Evolutionary conservation across 2,888 invertebrate genomes (phyloP).

Genomic region (Andrena praecox): DNA sequence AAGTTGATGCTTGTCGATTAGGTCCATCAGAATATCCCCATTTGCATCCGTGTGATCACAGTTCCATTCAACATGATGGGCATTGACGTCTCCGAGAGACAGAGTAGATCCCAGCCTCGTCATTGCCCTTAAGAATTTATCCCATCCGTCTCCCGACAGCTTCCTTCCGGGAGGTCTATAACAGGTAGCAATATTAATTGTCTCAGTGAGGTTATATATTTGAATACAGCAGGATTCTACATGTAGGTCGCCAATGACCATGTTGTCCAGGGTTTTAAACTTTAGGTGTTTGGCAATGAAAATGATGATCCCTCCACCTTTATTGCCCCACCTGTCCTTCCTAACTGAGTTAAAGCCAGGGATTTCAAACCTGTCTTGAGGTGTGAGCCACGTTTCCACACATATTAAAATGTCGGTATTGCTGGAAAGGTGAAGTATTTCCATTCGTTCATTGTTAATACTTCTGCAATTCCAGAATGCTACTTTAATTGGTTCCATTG

Average conservation of each 20-base stretch:
- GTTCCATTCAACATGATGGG: not conserved
- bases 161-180: not conserved
- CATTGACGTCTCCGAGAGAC: not conserved
- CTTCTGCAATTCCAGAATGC: conserved; percentile 7
- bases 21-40: not conserved
- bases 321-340: not conserved
- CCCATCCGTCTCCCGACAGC: not conserved
- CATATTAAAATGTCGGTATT: conserved; percentile 14
- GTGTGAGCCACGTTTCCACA: conserved; percentile 11
- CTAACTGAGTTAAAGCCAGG: conserved; percentile 3
- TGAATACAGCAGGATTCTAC: not conserved
- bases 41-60: not conserved
- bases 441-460: not conserved
- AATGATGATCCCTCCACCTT: not conserved
- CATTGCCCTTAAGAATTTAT: not conserved
- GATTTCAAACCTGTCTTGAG: not conserved
- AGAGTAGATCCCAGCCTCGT: not conserved
- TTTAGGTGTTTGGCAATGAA: not conserved
- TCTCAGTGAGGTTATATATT: not conserved
- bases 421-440: not conserved
- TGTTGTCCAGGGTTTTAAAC: not conserved
- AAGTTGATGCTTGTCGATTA: not conserved
- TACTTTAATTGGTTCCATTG: not conserved
- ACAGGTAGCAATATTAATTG: not conserved
- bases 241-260: not conserved